Conservation (phyloP, 2,888 invertebrate genomes). For the Idaea dimidiata region DNA sequence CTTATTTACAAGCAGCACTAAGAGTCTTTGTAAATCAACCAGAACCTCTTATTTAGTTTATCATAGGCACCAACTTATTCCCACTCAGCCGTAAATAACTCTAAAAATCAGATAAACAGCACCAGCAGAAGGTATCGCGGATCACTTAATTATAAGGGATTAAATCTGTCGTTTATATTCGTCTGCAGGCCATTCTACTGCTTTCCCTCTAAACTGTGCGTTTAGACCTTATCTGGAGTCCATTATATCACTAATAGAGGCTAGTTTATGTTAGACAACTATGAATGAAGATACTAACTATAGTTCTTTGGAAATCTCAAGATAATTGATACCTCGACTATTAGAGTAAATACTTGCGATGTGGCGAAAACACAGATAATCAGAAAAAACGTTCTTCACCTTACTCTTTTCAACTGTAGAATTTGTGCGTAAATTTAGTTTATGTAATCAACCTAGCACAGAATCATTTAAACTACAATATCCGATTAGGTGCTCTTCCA, state of each 20-base stretch:
- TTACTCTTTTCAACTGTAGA: no score
- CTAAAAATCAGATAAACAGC: slow-evolving; percentile 62
- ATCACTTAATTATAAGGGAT: slow-evolving; percentile 74
- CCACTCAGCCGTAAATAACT: slow-evolving; percentile 47
- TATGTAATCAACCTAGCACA: no score
- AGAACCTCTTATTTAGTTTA: background rate
- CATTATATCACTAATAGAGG: slow-evolving; percentile 71
- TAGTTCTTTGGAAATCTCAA: background rate
- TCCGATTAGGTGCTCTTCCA: no score
- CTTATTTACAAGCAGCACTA: background rate
- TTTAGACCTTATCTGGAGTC: slow-evolving; percentile 62
- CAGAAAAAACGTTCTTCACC: no score
- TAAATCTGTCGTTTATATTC: slow-evolving; percentile 73
- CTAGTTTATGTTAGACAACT: slow-evolving; percentile 56
- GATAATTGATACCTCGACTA: no score
- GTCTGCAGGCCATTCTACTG: slow-evolving; percentile 55
- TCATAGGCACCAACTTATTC: background rate
- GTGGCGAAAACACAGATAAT: no score
- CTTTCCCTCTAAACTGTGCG: slow-evolving; percentile 60
- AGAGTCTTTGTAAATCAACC: background rate
- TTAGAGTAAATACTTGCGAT: no score
- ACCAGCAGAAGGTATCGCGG: slow-evolving; percentile 51
- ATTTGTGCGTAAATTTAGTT: no score
- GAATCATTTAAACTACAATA: no score
- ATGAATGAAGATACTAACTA: slow-evolving; percentile 24